Evolutionary conservation across 53 echinoderm and acorn worm genomes (phyloP).

Genomic region (Mesocentrotus franciscanus): DNA sequence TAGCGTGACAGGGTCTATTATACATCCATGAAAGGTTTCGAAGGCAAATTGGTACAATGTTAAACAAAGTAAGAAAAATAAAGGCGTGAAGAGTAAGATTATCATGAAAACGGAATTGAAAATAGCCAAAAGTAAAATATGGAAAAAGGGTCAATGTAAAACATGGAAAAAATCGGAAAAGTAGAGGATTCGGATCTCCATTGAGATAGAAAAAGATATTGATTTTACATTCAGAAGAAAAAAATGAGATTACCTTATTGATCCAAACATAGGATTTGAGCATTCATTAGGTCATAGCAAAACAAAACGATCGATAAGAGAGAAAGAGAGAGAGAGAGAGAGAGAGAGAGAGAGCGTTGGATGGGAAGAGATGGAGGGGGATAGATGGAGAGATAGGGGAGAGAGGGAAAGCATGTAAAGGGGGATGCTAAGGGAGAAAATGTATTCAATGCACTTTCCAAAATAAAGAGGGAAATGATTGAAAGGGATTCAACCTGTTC

Average conservation of each 20-base stretch:
- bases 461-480: too few species aligned
- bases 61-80: not conserved
- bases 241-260: not conserved
- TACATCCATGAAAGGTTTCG: not conserved
- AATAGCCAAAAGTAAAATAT: not conserved
- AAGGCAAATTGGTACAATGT: not conserved
- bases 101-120: not conserved
- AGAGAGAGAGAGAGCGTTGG: not conserved
- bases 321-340: not conserved
- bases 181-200: not conserved
- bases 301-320: not conserved
- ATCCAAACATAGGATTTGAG: not conserved
- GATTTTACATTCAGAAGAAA: not conserved
- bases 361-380: too few species aligned
- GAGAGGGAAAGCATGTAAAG: not conserved
- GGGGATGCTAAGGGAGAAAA: not conserved
- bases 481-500: too few species aligned
- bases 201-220: not conserved
- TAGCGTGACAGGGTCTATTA: not conserved
- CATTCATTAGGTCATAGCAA: not conserved
- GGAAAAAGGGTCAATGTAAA: not conserved
- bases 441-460: not conserved
- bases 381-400: not conserved
- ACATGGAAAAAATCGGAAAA: too few species aligned
- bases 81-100: not conserved